A percentile compares a stretch with the other conserved stretches of the same genome.
Conservation (phyloP, 2,113 vertebrate genomes). For the Solea senegalensis region DNA sequence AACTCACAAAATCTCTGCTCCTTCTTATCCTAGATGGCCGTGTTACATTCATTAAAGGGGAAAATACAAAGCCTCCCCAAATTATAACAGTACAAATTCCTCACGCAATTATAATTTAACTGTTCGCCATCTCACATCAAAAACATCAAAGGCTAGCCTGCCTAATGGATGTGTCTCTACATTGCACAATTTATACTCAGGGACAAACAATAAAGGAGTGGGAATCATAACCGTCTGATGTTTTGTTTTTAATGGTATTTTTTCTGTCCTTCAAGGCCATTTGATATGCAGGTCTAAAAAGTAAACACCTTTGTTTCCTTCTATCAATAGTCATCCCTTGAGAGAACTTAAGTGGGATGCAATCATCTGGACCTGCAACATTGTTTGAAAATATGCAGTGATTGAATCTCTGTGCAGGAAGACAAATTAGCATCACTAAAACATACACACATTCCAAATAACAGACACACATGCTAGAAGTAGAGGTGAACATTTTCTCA, state of each 20-base stretch:
- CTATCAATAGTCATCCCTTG: constrained; percentile 49
- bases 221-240: constrained; percentile 59
- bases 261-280: constrained; percentile 72
- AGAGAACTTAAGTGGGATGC: constrained; percentile 36
- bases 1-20: constrained; percentile 80
- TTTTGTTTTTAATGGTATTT: constrained; percentile 39
- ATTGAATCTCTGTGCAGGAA: constrained; percentile 14
- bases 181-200: constrained; percentile 78
- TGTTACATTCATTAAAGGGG: constrained; percentile 79
- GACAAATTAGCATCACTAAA: constrained; percentile 19
- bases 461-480: background rate
- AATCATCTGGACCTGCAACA: constrained; percentile 9
- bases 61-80: constrained; percentile 74
- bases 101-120: constrained; percentile 77
- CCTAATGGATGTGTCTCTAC: constrained; percentile 72
- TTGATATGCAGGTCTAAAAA: constrained; percentile 70
- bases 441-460: constrained; percentile 11
- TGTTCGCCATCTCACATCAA: constrained; percentile 74
- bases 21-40: constrained; percentile 67
- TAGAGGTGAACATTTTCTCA: background rate
- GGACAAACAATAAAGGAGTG: constrained; percentile 75
- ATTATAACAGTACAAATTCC: constrained; percentile 77
- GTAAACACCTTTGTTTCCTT: constrained; percentile 75
- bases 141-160: constrained; percentile 73
- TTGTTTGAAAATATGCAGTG: constrained; percentile 23